Evolutionary conservation across 2,797 vertebrate genomes (phyloP).

Genomic region (Liparis tanakae): DNA sequence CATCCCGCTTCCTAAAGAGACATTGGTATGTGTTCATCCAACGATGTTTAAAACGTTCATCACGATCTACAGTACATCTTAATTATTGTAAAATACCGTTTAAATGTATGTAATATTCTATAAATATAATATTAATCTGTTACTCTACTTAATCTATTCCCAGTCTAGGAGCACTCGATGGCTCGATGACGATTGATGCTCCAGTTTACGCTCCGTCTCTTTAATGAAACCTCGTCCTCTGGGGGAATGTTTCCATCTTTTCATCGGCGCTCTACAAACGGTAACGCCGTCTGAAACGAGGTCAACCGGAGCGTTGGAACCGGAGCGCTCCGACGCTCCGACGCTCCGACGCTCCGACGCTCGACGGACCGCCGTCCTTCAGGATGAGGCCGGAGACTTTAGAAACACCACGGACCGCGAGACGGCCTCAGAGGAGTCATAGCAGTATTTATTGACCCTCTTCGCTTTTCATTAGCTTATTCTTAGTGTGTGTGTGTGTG

Average conservation of each 20-base stretch:
- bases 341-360: too few relatives aligned
- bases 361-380: too few relatives aligned
- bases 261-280: background rate
- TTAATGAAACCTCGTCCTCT: background rate
- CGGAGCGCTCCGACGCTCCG: too few relatives aligned
- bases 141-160: too few relatives aligned
- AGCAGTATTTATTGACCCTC: background rate
- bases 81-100: background rate
- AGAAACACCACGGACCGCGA: background rate
- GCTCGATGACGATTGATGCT: background rate
- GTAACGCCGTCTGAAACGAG: background rate
- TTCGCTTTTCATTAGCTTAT: background rate
- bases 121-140: too few relatives aligned
- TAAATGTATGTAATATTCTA: too few relatives aligned
- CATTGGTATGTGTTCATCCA: background rate
- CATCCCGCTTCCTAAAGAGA: constrained; percentile 18
- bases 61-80: background rate
- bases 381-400: too few relatives aligned
- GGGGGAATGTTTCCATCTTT: background rate
- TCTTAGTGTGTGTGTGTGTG: constrained; percentile 10
- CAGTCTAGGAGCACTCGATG: too few relatives aligned
- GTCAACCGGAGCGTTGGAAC: too few relatives aligned
- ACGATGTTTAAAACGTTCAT: background rate
- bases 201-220: background rate
- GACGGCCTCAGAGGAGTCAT: background rate